phyloP scores from a whole-genome alignment of 2,113 vertebrate genomes.

The human (Homo sapiens) region GRCh38 chr2:115769001-115769500 shows the following conservation, averaged over 20 bases:
- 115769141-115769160: not conserved
- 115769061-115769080: conserved; percentile 12
- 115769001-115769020: not conserved
- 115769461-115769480: not conserved
- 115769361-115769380: not conserved
- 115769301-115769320: not conserved
- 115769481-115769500: conserved; percentile 13
- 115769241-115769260: not conserved
- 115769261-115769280: not conserved
- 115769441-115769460: not conserved
- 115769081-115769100: conserved; percentile 19
- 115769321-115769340: not conserved
- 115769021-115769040: not conserved
- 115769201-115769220: not conserved
- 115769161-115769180: not conserved
- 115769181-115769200: not conserved
- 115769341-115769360: not conserved
- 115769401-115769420: not conserved
- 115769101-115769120: not conserved
- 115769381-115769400: not conserved
- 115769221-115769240: not conserved
- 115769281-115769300: not conserved
- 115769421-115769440: not conserved
- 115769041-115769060: not conserved
- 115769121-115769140: not conserved